Percentiles rank a stretch among this genome's conserved stretches.
phyloP scores from a whole-genome alignment of 2,888 invertebrate species.

The Labia minor region DNA sequence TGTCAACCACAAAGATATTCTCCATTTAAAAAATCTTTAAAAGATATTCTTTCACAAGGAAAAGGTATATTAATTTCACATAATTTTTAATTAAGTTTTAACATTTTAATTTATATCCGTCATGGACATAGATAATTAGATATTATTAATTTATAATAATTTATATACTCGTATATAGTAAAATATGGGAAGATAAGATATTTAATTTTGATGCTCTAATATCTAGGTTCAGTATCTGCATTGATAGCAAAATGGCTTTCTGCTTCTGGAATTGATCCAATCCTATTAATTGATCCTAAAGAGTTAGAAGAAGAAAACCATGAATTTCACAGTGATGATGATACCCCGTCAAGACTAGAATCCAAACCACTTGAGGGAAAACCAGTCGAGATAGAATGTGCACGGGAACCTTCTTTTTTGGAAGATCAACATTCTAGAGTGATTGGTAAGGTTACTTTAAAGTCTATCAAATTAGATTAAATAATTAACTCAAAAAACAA shows the following conservation, averaged over 20 bases:
- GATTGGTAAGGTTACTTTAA: background rate
- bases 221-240: constrained; percentile 72
- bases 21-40: constrained; percentile 35
- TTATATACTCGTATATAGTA: no score
- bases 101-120: no score
- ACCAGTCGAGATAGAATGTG: background rate
- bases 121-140: no score
- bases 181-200: no score
- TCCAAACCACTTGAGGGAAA: background rate
- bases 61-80: constrained; percentile 37
- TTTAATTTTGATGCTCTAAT: background rate
- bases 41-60: constrained; percentile 36
- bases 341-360: background rate
- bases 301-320: constrained; percentile 31
- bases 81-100: no score
- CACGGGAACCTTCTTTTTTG: background rate
- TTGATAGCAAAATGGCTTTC: constrained; percentile 79
- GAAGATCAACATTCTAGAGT: background rate
- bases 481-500: no score
- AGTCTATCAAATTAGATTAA: no score
- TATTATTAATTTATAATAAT: no score
- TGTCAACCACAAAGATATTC: constrained; percentile 28
- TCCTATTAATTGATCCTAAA: constrained; percentile 35
- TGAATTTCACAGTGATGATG: background rate
- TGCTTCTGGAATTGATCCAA: constrained; percentile 57